Evolutionary conservation across 2,888 invertebrate species (phyloP), one percentile per base, ranked within the genome.

Genomic region (Agrochola lychnidis): DNA sequence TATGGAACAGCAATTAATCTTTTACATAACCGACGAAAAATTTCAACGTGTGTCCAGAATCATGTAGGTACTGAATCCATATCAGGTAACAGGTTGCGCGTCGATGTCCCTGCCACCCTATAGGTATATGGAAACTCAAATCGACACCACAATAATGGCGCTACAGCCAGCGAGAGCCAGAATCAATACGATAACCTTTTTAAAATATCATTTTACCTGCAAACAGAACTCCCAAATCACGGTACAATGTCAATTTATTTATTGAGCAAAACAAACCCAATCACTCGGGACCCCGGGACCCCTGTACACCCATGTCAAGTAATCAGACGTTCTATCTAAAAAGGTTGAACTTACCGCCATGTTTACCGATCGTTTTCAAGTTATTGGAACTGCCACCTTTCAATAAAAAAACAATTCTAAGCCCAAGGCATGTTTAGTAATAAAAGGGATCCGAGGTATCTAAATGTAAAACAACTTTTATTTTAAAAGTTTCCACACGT

Each of bases 291-390:
- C 59, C 68, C 62, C 48, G 74, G 73, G 66, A 71, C 59, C 68
- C 62, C 66, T 42, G 40, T 56, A 72, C 36, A 84, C 86, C 86
- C 86, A 73, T 42, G 86, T 85, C 83, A 83, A 73, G 73, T 56
- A 78, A 85, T 85, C 83, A 85, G 78, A 76, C 86, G 22, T 56
- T 75, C 51, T 76, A 83, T 83, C 81, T 77, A 78, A 83, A 78
- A 83, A 83, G 78, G 83, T 83, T 77, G 78, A 76, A 75, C 83
- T 77, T 77, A 73, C 80, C 61, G 45, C 76, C 73, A 36, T 74
- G 68, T 83, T 78, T 79, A 68, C 76, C 70, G 42, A 79, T 73
- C 74, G 56, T 68, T 73, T 68, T 73, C 53, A 73, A 42, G 61
- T 73, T 62, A 82, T 66, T 77, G 73, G 42, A 70, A 74, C 69